These are phyloP conservation scores for Tinea pellionella DNA, from an alignment of 2,888 invertebrate genomes.

Conservation along the genomic window DNA sequence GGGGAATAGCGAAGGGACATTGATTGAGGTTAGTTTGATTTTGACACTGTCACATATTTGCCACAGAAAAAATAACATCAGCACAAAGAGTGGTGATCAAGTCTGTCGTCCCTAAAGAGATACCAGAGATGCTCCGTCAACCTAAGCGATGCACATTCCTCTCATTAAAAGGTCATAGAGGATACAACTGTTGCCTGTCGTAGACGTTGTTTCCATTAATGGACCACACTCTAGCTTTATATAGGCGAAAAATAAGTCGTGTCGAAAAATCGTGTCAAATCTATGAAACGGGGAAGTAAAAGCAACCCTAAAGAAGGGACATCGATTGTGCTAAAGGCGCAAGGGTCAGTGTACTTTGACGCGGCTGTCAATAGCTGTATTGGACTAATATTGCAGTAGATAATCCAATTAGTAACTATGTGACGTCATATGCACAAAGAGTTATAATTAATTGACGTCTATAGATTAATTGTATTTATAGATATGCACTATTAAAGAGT, in stretches of 20 bases:
- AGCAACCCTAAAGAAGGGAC: constrained; percentile 14
- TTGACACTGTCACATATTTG: neutral
- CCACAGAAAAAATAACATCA: neutral
- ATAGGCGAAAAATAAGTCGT: no score
- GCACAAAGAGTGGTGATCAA: no score
- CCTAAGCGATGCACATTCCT: no score
- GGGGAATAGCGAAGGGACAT: constrained; percentile 18
- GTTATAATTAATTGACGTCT: neutral
- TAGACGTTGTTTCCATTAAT: no score
- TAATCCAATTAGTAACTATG: constrained; percentile 48
- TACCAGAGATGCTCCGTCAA: no score
- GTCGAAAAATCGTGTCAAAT: no score
- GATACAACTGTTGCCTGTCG: no score
- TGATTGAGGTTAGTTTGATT: constrained; percentile 24
- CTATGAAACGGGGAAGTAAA: neutral
- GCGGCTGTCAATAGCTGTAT: constrained; percentile 26
- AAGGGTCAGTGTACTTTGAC: constrained; percentile 52
- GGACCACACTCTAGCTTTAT: no score
- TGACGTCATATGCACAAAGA: constrained; percentile 5
- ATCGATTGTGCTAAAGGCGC: constrained; percentile 39
- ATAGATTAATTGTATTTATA: no score
- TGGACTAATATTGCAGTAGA: constrained; percentile 51
- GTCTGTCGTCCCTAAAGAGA: no score
- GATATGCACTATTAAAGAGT: no score
- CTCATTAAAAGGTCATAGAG: no score